Conservation (phyloP, 2,113 vertebrate species). For the Oxyruncus cristatus region DNA sequence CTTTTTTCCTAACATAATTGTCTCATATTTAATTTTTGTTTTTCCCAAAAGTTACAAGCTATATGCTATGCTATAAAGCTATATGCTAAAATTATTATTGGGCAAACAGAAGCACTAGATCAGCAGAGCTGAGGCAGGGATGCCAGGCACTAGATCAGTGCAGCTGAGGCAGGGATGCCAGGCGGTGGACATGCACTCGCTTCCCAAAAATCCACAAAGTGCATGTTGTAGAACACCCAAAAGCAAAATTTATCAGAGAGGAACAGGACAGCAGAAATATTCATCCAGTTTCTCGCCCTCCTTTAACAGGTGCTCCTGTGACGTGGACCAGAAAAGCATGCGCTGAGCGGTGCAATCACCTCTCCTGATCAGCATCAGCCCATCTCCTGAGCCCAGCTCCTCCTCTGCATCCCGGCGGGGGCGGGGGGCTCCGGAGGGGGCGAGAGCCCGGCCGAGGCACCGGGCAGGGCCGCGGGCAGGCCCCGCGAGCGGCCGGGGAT, state of each 20-base stretch:
- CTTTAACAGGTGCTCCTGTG: not conserved
- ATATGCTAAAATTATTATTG: not conserved
- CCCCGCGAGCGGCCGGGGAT: not conserved
- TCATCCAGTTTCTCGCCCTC: not conserved
- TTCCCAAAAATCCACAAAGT: not conserved
- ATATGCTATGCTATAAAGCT: not conserved
- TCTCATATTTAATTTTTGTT: not conserved
- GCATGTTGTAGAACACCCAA: not conserved
- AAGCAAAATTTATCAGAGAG: not conserved
- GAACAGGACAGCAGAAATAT: not conserved
- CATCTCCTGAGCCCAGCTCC: slow-evolving; percentile 38
- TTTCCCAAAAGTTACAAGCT: too few species aligned
- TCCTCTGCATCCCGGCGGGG: not conserved
- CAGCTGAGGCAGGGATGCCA: not conserved
- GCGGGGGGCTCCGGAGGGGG: not conserved
- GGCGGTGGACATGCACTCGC: not conserved
- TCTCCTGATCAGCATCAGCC: slow-evolving; percentile 59
- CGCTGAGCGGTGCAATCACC: not conserved
- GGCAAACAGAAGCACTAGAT: not conserved
- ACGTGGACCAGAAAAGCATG: not conserved
- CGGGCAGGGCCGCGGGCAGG: not conserved
- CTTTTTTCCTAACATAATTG: not conserved
- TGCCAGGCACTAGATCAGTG: not conserved
- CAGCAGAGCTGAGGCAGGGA: not conserved
- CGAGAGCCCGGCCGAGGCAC: rapidly evolving